These are phyloP conservation scores for Phragmatobia fuliginosa DNA, from an alignment of 2,888 invertebrate genomes.

Conservation along the genomic window DNA sequence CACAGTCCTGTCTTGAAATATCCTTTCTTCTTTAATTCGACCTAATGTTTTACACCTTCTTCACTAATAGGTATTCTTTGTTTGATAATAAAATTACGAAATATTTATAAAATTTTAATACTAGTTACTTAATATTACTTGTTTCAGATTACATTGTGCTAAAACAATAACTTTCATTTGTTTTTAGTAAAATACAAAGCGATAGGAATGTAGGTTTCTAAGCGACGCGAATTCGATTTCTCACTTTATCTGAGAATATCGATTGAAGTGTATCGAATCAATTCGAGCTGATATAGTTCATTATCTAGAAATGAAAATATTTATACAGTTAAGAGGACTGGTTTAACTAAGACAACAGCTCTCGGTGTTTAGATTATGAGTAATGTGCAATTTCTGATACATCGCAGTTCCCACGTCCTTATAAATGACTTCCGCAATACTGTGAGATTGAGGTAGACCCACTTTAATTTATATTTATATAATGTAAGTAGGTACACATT, in stretches of 20 bases:
- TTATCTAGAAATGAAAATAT: background rate
- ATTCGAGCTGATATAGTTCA: conserved; percentile 12
- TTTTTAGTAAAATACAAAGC: background rate
- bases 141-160: background rate
- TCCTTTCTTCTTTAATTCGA: no score
- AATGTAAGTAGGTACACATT: background rate
- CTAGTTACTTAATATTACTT: background rate
- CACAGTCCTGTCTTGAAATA: no score
- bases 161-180: background rate
- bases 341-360: background rate
- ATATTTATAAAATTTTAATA: no score
- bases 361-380: background rate
- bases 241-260: conserved; percentile 10
- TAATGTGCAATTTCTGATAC: background rate
- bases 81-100: no score
- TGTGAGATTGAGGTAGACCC: background rate
- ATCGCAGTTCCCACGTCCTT: background rate
- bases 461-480: background rate
- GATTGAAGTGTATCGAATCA: conserved; percentile 18
- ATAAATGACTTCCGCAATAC: background rate
- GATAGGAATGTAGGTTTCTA: conserved; percentile 13
- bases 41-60: no score
- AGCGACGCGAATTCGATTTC: conserved; percentile 14
- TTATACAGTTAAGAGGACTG: background rate
- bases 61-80: no score